phyloP scores from a whole-genome alignment of 2,113 vertebrate genomes.

The Indri indri region DNA sequence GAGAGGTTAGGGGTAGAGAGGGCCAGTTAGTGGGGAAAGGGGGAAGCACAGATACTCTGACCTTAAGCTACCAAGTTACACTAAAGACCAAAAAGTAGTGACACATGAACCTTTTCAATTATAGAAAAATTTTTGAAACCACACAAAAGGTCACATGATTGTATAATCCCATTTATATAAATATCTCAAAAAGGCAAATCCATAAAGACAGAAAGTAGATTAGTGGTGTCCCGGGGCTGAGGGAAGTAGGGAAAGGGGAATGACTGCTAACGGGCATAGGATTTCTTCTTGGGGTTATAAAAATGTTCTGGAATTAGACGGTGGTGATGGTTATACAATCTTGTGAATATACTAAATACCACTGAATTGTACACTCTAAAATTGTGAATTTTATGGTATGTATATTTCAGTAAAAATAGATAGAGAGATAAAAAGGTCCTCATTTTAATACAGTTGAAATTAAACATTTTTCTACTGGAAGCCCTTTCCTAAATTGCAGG shows the following conservation, averaged over 20 bases:
- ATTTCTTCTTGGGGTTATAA: neutral
- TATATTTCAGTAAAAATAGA: neutral
- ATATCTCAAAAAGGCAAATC: neutral
- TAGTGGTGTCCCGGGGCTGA: too few species aligned
- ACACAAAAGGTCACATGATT: neutral
- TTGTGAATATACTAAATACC: neutral
- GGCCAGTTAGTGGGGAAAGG: neutral
- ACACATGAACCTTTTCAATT: neutral
- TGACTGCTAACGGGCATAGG: neutral
- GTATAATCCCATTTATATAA: neutral
- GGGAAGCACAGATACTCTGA: neutral
- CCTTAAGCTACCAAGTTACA: neutral
- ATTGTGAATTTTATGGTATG: neutral
- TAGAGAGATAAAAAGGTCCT: neutral
- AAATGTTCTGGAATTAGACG: neutral
- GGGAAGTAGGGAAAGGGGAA: neutral
- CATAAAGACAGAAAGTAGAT: neutral
- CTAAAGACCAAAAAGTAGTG: neutral
- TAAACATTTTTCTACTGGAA: neutral
- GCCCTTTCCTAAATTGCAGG: neutral
- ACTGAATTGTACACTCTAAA: neutral
- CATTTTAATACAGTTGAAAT: neutral
- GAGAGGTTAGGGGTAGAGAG: neutral
- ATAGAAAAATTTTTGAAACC: neutral
- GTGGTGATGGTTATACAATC: neutral